Conservation (phyloP, 2,797 vertebrate species). For the Acomys russatus region DNA sequence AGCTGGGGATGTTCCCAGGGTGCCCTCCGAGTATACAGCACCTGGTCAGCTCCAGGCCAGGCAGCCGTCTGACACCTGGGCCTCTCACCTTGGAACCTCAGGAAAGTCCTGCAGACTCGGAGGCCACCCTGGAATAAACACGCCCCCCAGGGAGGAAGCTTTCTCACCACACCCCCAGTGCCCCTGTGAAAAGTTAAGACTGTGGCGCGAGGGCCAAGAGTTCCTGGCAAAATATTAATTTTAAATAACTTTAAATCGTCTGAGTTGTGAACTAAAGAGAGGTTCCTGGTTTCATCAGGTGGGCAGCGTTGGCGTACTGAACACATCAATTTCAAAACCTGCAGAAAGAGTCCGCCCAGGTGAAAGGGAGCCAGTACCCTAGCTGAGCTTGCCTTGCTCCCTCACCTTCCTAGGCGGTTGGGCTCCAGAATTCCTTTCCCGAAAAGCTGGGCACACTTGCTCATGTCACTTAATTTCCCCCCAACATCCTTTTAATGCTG, state of each 20-base stretch:
- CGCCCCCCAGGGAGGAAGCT: not conserved
- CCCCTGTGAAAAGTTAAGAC: not conserved
- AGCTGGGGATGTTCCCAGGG: not conserved
- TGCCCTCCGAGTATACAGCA: not conserved
- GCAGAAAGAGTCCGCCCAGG: not conserved
- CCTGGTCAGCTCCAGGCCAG: rapidly evolving
- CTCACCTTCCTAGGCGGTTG: not conserved
- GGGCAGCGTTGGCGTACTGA: not conserved
- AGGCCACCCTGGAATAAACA: not conserved
- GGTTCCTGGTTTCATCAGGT: not conserved
- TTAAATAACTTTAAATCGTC: no score
- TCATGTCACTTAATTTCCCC: not conserved
- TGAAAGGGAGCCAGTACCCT: not conserved
- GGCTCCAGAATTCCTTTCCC: not conserved
- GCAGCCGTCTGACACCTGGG: slow-evolving; percentile 2
- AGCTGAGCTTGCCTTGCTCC: not conserved
- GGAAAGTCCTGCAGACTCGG: not conserved
- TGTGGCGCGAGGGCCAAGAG: no score
- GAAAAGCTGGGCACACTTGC: not conserved
- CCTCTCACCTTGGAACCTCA: not conserved
- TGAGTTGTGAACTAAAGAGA: no score
- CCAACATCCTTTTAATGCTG: not conserved
- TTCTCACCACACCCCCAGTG: not conserved
- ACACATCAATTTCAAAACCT: not conserved
- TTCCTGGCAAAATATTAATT: no score